Base-by-base conservation (phyloP, 2,888 invertebrate species). In the Penaeus monodon region DNA sequence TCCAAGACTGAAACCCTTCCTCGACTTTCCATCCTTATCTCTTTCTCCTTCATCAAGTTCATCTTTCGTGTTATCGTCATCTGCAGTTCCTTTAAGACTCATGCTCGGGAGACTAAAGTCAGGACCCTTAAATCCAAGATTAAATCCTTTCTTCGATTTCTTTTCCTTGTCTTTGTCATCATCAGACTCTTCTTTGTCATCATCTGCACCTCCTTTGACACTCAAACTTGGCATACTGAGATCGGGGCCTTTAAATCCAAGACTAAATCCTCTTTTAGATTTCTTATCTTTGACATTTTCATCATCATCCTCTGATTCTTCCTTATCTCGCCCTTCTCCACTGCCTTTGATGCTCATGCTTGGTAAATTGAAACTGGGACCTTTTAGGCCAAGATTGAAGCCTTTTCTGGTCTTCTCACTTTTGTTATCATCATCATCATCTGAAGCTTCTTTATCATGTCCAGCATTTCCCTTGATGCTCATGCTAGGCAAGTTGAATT, bases 331-430 rank as follows among this genome's bases (percentile, higher is more conserved):
- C 27, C 33, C 38, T 10, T 66, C 63, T 2, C 49, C 70, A 38
- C 68, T 68, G 29, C 86, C 77, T 20, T 63, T 76, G n/a, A 86
- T n/a, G 64, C 68, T 81, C 38, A 86, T 29, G 44, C 77, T 86
- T 6, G 86, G 86, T 20, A 86, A 7, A 38, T 57, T 80, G 33
- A 81, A 22, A 81, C 76, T 77, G 33, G 86, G 86, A 27, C 81
- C 81, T 27, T 86, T 86, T 63, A 86, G 64, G 22, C 86, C 86
- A n/a, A 81, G 63, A 49, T 77, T 77, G 77, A 86, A 86, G 65
- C 81, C 77, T 49, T 27, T 86, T 27, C 44, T 82, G 14, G 63
- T 27, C 49, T 76, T 76, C 29, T 84, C 57, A 57, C 57, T 66
- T 10, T 78, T 57, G 22, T 77, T 33, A 29, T 65, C 66, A 33